Evolutionary conservation across 64 coral and sea anemone species (phyloP).

Genomic region (Actinia tenebrosa): DNA sequence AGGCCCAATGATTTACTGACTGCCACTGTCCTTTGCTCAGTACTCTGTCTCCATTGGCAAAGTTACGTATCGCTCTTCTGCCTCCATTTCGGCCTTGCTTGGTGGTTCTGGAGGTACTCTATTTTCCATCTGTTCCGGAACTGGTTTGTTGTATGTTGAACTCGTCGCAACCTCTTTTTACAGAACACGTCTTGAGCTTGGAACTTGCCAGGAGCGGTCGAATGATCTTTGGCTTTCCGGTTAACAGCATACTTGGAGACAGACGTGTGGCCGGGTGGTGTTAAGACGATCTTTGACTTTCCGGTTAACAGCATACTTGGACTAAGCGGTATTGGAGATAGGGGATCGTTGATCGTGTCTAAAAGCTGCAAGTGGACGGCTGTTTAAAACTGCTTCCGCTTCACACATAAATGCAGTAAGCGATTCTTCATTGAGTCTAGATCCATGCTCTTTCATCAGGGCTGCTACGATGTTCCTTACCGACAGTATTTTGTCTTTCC

Average conservation of each 20-base stretch:
- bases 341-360: constrained; percentile 20
- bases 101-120: constrained; percentile 22
- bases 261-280: no score
- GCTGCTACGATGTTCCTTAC: background rate
- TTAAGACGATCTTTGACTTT: no score
- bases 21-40: background rate
- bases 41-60: background rate
- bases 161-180: background rate
- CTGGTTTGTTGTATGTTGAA: constrained; percentile 8
- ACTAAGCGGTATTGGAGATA: constrained; percentile 22
- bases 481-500: constrained; percentile 12
- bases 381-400: constrained; percentile 12
- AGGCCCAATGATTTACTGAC: background rate
- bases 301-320: constrained; percentile 10
- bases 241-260: no score
- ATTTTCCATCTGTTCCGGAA: constrained; percentile 10
- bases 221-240: background rate
- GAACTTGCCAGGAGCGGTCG: constrained; percentile 20
- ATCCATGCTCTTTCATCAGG: constrained; percentile 12
- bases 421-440: background rate
- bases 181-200: constrained; percentile 2
- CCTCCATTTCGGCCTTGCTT: constrained; percentile 20
- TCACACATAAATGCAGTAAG: background rate
- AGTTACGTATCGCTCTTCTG: constrained; percentile 24
- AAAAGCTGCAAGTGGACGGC: constrained; percentile 22